These are phyloP conservation scores for Vanessa atalanta DNA, from an alignment of 1,140 invertebrate genomes.

Conservation along the genomic window DNA sequence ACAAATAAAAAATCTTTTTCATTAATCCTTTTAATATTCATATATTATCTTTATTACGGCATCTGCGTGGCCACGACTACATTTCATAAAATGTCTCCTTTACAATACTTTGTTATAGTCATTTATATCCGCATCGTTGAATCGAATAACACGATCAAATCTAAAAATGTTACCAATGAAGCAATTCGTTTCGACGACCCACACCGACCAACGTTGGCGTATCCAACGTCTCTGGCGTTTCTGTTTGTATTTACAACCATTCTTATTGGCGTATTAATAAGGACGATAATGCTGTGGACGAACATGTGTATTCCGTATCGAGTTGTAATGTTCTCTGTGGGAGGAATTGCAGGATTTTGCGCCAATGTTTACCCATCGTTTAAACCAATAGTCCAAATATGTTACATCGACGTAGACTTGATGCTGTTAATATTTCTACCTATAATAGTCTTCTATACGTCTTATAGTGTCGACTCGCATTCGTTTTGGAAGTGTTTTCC, in stretches of 20 bases:
- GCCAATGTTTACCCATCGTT: constrained; percentile 56
- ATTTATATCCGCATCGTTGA: constrained; percentile 1
- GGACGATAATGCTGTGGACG: constrained; percentile 60
- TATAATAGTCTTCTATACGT: constrained; percentile 62
- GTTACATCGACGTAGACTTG: constrained; percentile 62
- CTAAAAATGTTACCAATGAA: constrained; percentile 13
- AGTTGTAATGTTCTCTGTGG: constrained; percentile 66
- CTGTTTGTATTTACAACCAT: constrained; percentile 63
- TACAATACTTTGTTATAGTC: constrained; percentile 13
- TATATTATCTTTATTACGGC: neutral
- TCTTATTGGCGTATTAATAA: constrained; percentile 60
- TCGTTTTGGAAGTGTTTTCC: constrained; percentile 68
- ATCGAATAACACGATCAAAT: neutral
- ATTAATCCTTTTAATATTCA: neutral
- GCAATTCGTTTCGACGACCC: constrained; percentile 48
- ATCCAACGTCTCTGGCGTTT: constrained; percentile 55
- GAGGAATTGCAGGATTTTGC: constrained; percentile 60
- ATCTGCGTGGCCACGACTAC: constrained; percentile 26
- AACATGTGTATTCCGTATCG: constrained; percentile 60
- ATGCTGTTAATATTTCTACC: constrained; percentile 59
- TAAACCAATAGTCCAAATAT: constrained; percentile 60
- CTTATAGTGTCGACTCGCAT: constrained; percentile 65
- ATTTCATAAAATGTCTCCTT: constrained; percentile 20
- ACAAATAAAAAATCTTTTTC: neutral
- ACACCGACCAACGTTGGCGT: constrained; percentile 47